Evolutionary conservation across 1,140 invertebrate genomes (phyloP).

Genomic region (Bacillus rossius): DNA sequence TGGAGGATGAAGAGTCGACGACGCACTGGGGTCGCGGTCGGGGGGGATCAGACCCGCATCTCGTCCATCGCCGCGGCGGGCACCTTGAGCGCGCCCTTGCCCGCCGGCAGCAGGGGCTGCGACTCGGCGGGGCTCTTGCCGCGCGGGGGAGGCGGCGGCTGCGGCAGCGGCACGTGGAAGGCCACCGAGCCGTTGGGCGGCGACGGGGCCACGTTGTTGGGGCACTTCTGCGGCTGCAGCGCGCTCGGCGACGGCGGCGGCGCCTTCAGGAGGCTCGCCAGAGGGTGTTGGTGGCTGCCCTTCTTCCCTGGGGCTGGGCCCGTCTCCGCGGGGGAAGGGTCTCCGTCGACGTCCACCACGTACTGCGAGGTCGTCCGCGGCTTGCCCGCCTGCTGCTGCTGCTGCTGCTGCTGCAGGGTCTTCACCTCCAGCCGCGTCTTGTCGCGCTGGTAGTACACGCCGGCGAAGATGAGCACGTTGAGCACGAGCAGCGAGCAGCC

Average conservation of each 20-base stretch:
- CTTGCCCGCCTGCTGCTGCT: neutral
- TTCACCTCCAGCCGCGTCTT: conserved; percentile 77
- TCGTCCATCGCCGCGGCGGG: conserved; percentile 72
- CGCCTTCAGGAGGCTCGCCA: conserved; percentile 44
- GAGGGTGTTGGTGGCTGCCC: neutral
- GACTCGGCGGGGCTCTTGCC: conserved; percentile 51
- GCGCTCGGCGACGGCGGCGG: conserved; percentile 53
- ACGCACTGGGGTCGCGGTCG: neutral
- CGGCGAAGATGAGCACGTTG: conserved; percentile 82
- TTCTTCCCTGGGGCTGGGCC: neutral
- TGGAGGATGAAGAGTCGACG: too few relatives aligned
- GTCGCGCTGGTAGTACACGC: conserved; percentile 80
- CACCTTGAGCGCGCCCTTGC: conserved; percentile 46
- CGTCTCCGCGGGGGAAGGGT: conserved; percentile 52
- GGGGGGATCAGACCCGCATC: conserved; percentile 68
- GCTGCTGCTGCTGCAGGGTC: conserved; percentile 57
- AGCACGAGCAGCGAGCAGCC: conserved; percentile 80
- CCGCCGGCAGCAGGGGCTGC: conserved; percentile 43
- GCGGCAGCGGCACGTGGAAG: conserved; percentile 49
- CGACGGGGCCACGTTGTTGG: conserved; percentile 31
- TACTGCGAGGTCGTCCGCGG: too few relatives aligned
- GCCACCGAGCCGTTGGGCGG: conserved; percentile 50
- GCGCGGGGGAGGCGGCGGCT: conserved; percentile 50
- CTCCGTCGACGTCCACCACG: conserved; percentile 74
- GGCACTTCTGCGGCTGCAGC: conserved; percentile 41